Evolutionary conservation across 2,797 vertebrate genomes (phyloP).

Genomic region (Cheirogaleus major): DNA sequence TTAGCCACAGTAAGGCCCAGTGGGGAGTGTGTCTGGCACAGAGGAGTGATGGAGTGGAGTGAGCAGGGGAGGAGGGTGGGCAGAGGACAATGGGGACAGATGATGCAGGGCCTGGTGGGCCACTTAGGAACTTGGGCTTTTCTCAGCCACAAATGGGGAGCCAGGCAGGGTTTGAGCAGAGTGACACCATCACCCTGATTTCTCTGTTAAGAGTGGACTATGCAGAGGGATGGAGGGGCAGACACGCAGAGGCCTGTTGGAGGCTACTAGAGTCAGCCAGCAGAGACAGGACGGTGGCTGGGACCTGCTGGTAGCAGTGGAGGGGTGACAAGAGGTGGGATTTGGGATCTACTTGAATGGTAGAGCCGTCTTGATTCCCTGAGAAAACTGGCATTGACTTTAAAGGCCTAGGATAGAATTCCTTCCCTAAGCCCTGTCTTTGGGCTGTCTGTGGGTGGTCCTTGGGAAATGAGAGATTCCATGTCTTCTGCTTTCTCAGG

Average conservation of each 20-base stretch:
- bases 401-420: background rate
- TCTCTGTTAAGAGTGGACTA: background rate
- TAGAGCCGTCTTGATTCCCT: background rate
- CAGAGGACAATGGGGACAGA: background rate
- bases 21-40: background rate
- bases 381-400: background rate
- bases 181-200: background rate
- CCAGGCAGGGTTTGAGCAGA: background rate
- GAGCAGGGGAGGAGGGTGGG: too few species aligned
- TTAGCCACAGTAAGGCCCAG: background rate
- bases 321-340: background rate
- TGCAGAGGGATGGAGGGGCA: rapidly evolving
- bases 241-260: background rate
- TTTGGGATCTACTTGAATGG: background rate
- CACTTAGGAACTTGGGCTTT: background rate
- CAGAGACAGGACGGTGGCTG: background rate
- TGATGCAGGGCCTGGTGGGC: background rate
- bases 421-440: background rate
- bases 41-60: background rate
- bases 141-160: background rate
- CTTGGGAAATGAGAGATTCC: background rate
- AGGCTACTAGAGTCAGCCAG: background rate
- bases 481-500: background rate
- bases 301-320: background rate
- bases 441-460: too few species aligned